Evolutionary conservation across 2,113 vertebrate species (phyloP), one percentile per base, ranked within the genome.

Genomic region (Aptenodytes forsteri): DNA sequence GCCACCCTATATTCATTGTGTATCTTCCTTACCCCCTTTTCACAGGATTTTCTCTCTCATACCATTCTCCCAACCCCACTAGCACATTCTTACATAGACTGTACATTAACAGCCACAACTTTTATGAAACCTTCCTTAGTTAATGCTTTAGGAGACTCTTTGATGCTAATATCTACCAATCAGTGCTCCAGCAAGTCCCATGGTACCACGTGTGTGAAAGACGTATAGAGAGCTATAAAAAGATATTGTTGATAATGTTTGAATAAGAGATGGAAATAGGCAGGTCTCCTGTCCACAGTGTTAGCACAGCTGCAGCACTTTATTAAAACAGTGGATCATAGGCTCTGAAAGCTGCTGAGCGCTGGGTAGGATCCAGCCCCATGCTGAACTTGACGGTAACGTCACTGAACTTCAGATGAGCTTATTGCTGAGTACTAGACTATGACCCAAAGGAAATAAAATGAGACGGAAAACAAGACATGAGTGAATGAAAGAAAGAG

Each of bases 151-250:
- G 15, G 52, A 83, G 25, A 58, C 8, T 20, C 38, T 62, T 67
- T 59, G 26, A 32, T 64, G 9, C 38, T 64, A 72, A 12, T 26
- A 69, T 20, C 22, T 50, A 76, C 32, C 11, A 38, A 21, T 42
- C 13, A 69, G 12, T 26, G 7, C 16, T 72, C 22, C 66, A 72
- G 7, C 17, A 88, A 76, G 34, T 72, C 54, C 40, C 3, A 1
- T 1, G 1, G 14, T 32, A 82, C n/a, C 5, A 13, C 1, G 0
- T 21, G 9, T 10, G 2, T 76, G 66, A 83, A 91, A 87, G 52
- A 67, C 2, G 0, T 23, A 47, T 2, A 21, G 34, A 76, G 17
- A 72, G 7, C 16, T 76, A 34, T 34, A 44, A 83, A 79, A 91
- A 52, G 3, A 27, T 88, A 47, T 7, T 64, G 61, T 49, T 90